Base-by-base conservation (phyloP, 1,140 invertebrate genomes). In the Heterodera carotae region DNA sequence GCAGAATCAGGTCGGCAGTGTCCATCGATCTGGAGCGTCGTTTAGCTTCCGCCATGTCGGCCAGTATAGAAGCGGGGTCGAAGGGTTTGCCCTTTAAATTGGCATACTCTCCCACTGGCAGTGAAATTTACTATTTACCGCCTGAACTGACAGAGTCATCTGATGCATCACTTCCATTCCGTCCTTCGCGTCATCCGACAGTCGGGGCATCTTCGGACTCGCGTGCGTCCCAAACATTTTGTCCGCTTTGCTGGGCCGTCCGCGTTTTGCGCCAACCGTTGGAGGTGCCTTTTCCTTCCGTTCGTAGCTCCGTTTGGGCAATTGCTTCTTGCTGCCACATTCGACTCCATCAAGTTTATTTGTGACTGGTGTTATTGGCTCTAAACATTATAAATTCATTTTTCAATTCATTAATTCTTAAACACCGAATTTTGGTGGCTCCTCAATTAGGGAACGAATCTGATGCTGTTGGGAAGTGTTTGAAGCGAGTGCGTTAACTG, bases 151-250 rank as follows among this genome's bases (percentile, higher is more conserved):
- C 10, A 59, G 64, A 6, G 72, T 74, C 72, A 74, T 74, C 34
- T 64, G 72, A 76, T 83, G 82, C 78, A 84, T 81, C 15, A 83
- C 36, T 39, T 83, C 82, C 43, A 83, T 83, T 2, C 82, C 82
- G 22, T 83, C 82, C 43, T 79, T 33, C 15, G 82, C 82, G 48
- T 83, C 82, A 18, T 70, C 75, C 34, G 83, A 85, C 27, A 83
- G 27, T 34, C 69, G 60, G 8, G 68, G 29, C 34, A 59, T 69
- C 56, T 82, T 82, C 7, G 60, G 59, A 56, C 25, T 56, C 39
- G 78, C 34, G 29, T 78, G 74, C 43, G 34, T 27, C 22, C 59
- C 76, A 10, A n/a, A 22, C 18, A 39, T 69, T 34, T 69, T 36
- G 36, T 76, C 62, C n/a, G 43, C 34, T 64, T 76, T 76, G 29